Percentiles rank a stretch among this genome's conserved stretches.
Evolutionary conservation across 2,113 vertebrate genomes (phyloP).

Genomic region (Coptodon rendalli): DNA sequence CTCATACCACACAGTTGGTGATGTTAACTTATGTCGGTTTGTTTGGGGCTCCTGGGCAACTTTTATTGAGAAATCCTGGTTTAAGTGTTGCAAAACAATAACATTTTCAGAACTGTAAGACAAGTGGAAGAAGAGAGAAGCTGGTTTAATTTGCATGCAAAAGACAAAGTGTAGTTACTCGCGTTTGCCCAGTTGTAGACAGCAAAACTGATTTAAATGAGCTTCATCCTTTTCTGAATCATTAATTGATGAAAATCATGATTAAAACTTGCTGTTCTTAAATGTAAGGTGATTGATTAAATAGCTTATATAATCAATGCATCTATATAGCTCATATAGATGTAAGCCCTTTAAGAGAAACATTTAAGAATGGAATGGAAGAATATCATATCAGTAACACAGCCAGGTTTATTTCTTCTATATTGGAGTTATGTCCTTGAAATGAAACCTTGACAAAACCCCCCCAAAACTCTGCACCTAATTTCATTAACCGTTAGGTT

Average conservation of each 20-base stretch:
- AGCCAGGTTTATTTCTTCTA: slow-evolving; percentile 1
- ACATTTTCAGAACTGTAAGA: not conserved
- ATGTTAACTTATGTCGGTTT: not conserved
- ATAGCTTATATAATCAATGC: not conserved
- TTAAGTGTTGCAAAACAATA: not conserved
- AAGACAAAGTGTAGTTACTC: not conserved
- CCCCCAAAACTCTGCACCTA: slow-evolving; percentile 13
- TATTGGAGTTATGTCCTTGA: slow-evolving; percentile 50
- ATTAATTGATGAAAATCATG: not conserved
- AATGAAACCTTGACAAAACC: slow-evolving; percentile 26
- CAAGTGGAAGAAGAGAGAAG: not conserved
- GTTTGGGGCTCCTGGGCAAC: not conserved
- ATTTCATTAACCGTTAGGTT: slow-evolving; percentile 62
- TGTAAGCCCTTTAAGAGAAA: not conserved
- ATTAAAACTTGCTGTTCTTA: not conserved
- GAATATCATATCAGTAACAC: not conserved
- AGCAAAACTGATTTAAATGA: not conserved
- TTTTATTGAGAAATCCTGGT: not conserved
- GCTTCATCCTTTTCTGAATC: not conserved
- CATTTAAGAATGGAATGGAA: accelerated
- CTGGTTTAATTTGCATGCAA: not conserved
- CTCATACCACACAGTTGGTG: not conserved
- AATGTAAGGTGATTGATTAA: not conserved
- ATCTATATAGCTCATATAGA: not conserved
- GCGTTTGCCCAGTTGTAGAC: not conserved